Evolutionary conservation across 2,888 invertebrate species (phyloP).

Genomic region (Taphrorychus bicolor): DNA sequence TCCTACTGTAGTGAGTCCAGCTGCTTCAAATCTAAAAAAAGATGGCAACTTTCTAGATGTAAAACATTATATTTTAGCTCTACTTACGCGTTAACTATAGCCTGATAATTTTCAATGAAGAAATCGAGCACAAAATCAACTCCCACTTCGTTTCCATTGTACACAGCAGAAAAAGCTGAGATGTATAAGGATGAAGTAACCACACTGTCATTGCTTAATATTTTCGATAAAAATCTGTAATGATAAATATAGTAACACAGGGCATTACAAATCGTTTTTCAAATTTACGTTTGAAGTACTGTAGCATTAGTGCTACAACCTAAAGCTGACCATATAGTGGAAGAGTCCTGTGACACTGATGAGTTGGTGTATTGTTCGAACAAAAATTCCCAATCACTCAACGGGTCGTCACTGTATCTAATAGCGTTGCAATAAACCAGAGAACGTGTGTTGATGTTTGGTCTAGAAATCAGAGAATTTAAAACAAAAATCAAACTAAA

Average conservation of each 20-base stretch:
- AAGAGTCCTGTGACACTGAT: constrained; percentile 74
- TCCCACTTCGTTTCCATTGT: constrained; percentile 55
- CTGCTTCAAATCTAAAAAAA: background rate
- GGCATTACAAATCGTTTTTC: too few species aligned
- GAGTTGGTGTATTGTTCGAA: constrained; percentile 63
- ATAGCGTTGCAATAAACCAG: constrained; percentile 81
- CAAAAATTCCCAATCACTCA: constrained; percentile 68
- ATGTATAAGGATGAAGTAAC: constrained; percentile 61
- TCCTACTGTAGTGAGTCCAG: background rate
- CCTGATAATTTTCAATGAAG: constrained; percentile 56
- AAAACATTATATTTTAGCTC: too few species aligned
- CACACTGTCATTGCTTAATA: constrained; percentile 46
- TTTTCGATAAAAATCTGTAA: constrained; percentile 23
- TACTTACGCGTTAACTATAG: constrained; percentile 7
- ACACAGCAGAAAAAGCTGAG: constrained; percentile 32
- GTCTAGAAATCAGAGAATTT: too few species aligned
- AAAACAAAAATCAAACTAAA: too few species aligned
- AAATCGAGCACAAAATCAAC: constrained; percentile 63
- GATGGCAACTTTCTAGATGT: background rate
- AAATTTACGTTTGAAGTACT: background rate
- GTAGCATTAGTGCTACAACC: constrained; percentile 72
- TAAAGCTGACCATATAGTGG: constrained; percentile 69
- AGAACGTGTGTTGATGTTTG: constrained; percentile 70
- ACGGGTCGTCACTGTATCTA: constrained; percentile 62
- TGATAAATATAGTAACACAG: too few species aligned